Percentiles rank a stretch among this genome's conserved stretches.
These are phyloP conservation scores for Xylocampa areola DNA, from an alignment of 2,888 invertebrate genomes.

Conservation along the genomic window DNA sequence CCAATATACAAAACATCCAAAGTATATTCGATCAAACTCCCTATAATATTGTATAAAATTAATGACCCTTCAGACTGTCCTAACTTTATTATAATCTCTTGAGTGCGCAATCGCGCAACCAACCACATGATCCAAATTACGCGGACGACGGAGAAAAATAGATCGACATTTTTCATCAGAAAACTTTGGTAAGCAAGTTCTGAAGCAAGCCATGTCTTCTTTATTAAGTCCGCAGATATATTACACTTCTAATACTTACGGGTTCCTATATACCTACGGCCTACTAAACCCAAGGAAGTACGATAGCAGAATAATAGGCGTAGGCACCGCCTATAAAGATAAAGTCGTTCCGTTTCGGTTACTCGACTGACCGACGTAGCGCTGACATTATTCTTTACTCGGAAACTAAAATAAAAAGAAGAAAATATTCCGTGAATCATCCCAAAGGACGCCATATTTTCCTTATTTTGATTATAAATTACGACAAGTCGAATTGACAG, in stretches of 20 bases:
- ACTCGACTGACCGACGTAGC: conserved; percentile 62
- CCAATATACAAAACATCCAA: conserved; percentile 57
- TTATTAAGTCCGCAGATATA: conserved; percentile 58
- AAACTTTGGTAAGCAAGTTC: conserved; percentile 65
- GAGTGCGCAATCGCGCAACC: conserved; percentile 78
- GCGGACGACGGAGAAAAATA: conserved; percentile 79
- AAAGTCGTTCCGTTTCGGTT: conserved; percentile 60
- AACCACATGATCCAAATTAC: conserved; percentile 82
- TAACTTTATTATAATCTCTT: conserved; percentile 79
- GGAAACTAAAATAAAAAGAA: conserved; percentile 54
- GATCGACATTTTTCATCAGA: conserved; percentile 77
- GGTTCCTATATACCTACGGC: conserved; percentile 32
- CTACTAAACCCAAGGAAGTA: conserved; percentile 57
- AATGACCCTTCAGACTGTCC: conserved; percentile 74
- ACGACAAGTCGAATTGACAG: conserved; percentile 40
- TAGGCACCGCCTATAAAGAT: conserved; percentile 67
- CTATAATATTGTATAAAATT: conserved; percentile 73
- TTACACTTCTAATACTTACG: conserved; percentile 53
- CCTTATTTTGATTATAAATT: conserved; percentile 52
- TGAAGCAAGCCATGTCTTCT: conserved; percentile 49
- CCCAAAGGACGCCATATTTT: conserved; percentile 42
- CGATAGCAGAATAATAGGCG: conserved; percentile 66
- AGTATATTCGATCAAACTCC: conserved; percentile 66
- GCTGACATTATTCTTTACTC: conserved; percentile 61
- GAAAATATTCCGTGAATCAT: conserved; percentile 51